Base-by-base conservation (phyloP, 2,797 vertebrate species). In the Smutsia gigantea region DNA sequence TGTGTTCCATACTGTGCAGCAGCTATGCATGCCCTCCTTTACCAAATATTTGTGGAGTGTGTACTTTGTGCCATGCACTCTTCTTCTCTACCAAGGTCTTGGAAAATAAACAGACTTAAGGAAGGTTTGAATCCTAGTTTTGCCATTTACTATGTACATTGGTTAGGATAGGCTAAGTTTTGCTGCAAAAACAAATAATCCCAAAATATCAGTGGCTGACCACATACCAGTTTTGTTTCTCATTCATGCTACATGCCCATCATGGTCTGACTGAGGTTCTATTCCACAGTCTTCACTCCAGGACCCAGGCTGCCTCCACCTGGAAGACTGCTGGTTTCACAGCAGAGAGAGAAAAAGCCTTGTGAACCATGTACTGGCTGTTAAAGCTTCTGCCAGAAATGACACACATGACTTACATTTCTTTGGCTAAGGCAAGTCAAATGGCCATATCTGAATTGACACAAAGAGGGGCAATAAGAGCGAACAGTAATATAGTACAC, bases 1-100 rank as follows among this genome's bases (percentile, higher is more conserved):
- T 86, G 57, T 53, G 57, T 88, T 95, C 79, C 81, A 27, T 96
- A 88, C 93, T 96, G 93, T 89, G 95, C 93, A 97, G 39, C 25
- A 68, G 37, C 68, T 77, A 51, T 39, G 12, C 46, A 94, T 96
- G 95, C 93, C 66, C 86, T 96, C 51, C 86, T 91, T 96, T 83
- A 93, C 39, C 86, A 93, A 95, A 94, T 96, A 71, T 90, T 95
- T 96, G 37, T 92, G 77, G 31, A 87, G 61, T 84, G 31, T 42
- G 59, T 39, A 87, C 71, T 75, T 49, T 93, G 83, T 93, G 72
- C 92, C 92, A 94, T 96, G 66, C 51, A 86, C 74, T 42, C 77
- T 88, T 90, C 64, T 84, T 87, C 39, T 75, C 39, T 87, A 87
- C 81, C 75, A 53, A 79, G 59, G 39, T 4, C 42, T 95, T 88